Conservation (phyloP, 2,113 vertebrate genomes). For the Sylvietta virens region DNA sequence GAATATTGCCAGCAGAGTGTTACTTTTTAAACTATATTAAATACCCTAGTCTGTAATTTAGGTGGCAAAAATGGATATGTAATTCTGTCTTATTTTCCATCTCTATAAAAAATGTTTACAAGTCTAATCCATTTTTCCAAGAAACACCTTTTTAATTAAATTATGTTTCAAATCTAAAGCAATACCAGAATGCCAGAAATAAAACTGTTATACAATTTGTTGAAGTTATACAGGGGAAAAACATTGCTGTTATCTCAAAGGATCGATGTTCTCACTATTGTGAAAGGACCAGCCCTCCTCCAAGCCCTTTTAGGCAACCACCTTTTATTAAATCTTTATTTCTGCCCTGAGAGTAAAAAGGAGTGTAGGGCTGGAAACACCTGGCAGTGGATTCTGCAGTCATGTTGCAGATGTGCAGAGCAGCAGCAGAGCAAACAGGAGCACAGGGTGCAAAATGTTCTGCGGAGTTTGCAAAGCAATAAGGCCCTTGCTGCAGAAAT, state of each 20-base stretch:
- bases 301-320: background rate
- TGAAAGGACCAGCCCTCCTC: background rate
- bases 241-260: background rate
- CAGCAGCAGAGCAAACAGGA: background rate
- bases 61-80: background rate
- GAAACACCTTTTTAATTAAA: background rate
- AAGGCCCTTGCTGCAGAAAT: background rate
- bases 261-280: background rate
- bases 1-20: background rate
- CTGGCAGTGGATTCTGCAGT: background rate
- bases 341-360: background rate
- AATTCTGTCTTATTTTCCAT: background rate
- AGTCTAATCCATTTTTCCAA: background rate
- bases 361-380: background rate
- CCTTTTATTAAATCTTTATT: background rate
- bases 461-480: background rate
- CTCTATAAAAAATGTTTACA: background rate
- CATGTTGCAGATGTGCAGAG: rapidly evolving
- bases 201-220: background rate
- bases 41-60: background rate
- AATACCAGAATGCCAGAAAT: background rate
- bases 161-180: background rate
- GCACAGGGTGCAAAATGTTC: background rate
- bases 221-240: background rate
- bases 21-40: background rate